A percentile compares a stretch with the other conserved stretches of the same genome.
Evolutionary conservation across 2,113 vertebrate species (phyloP).

Genomic region (Xyrauchen texanus): DNA sequence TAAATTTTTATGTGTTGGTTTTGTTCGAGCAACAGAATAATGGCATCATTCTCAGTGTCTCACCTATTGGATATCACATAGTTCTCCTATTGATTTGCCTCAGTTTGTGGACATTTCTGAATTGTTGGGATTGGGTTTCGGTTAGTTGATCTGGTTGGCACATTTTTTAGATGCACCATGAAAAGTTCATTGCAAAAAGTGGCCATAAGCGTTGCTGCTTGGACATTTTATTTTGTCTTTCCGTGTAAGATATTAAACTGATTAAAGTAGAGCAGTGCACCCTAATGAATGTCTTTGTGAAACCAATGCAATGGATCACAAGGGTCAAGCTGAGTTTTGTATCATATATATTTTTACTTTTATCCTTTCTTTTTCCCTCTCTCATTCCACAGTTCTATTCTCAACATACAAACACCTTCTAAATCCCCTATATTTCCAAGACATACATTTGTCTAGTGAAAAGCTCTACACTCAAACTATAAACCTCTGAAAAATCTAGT

Average conservation of each 20-base stretch:
- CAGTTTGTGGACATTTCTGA: slow-evolving; percentile 60
- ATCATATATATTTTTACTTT: slow-evolving; percentile 10
- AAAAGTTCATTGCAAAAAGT: slow-evolving; percentile 67
- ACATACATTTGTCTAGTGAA: slow-evolving; percentile 47
- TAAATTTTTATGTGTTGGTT: slow-evolving; percentile 62
- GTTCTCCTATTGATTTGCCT: slow-evolving; percentile 68
- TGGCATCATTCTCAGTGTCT: slow-evolving; percentile 65
- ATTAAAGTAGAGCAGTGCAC: slow-evolving; percentile 43
- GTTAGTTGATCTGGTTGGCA: slow-evolving; percentile 61
- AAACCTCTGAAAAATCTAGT: slow-evolving; percentile 67
- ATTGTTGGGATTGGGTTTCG: slow-evolving; percentile 70
- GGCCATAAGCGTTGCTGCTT: slow-evolving; percentile 59
- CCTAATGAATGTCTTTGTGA: slow-evolving; percentile 40
- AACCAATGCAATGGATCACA: slow-evolving; percentile 42
- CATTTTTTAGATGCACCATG: slow-evolving; percentile 59
- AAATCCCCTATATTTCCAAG: slow-evolving; percentile 48
- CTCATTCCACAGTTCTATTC: slow-evolving; percentile 47
- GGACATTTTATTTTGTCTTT: no score
- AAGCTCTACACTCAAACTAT: slow-evolving; percentile 54
- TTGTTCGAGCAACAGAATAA: slow-evolving; percentile 67
- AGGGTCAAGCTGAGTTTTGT: slow-evolving; percentile 1
- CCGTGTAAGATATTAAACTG: no score
- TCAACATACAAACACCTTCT: slow-evolving; percentile 54
- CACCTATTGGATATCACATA: slow-evolving; percentile 60
- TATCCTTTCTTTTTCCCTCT: slow-evolving; percentile 24